Evolutionary conservation across 2,797 vertebrate genomes (phyloP), one percentile per base, ranked within the genome.

Genomic region (Dicrostonyx torquatus): DNA sequence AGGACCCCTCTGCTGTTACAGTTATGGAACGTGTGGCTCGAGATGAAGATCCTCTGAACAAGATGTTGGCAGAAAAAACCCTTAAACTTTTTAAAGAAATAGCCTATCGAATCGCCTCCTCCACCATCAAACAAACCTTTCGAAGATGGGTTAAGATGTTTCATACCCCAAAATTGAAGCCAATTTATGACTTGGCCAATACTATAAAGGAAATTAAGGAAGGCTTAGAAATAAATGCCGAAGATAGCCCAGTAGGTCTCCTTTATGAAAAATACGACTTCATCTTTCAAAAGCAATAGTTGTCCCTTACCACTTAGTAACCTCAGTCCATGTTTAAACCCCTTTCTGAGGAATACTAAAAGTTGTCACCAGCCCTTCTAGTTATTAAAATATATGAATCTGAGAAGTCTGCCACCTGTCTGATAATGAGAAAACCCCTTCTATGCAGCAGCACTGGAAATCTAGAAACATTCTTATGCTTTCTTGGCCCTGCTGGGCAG

Each of bases 1-100:
- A 93, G 43, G 20, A 5, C n/a, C 37, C 40, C 80, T 94, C 75
- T 96, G 9, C 58, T 68, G 0, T 97, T 94, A 43, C 85, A 97
- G 97, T 58, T 37, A 5, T 90, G 6, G 95, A 96, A 0, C 58
- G 1, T 34, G 6, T 94, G 80, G 24, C 80, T 43, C 6, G 0
- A 24, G 96, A 96, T 2, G n/a, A 95, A 70, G 96, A 97, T 72
- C 40, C 37, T 24, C 3, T 31, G 22, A 84, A 77, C 64, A 75
- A 2, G 10, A 6, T 17, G 26, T 24, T 97, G 45, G 94, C 93
- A 12, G 9, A 58, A 55, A 94, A 2, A 62, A 97, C 96, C 8
- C 9, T 2, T 0, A 12, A 4, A 0, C 2, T 97, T 87, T 93
- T 97, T 10, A 77, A 62, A 34, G 43, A 97, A 76, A 55, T 90